Evolutionary conservation across 2,888 invertebrate genomes (phyloP), one percentile per base, ranked within the genome.

Genomic region (Caenorhabditis sp.): DNA sequence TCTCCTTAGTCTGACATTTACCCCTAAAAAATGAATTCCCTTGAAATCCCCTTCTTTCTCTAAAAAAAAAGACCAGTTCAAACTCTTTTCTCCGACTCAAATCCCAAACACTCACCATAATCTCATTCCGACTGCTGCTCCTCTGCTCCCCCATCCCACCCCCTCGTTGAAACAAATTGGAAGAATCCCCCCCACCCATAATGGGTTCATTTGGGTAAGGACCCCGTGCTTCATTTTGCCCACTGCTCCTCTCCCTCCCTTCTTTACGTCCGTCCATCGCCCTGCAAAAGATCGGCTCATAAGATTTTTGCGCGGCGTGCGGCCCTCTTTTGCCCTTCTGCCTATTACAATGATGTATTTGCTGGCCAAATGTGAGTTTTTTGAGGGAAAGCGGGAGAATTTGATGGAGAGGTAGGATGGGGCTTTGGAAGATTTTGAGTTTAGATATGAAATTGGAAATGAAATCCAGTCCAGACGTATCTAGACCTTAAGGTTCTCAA

Each of bases 161-260:
- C 15, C 18, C 50, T 47, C 37, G 32, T 22, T 62, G 28, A 62
- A 64, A 72, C 65, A 74, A 74, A 74, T 74, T 74, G 74, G 60
- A 67, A 65, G 53, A 11, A 20, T 37, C 47, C 26, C 26, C n/a
- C 18, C 13, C 37, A n/a, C 71, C 64, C 64, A 72, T 72, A 74
- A 67, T 74, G 65, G 74, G 74, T 67, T 74, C 74, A 72, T 72
- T 72, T 64, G 64, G 50, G 53, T 40, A 22, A 47, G 47, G 32
- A 26, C 37, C 35, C 51, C 28, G 26, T 28, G 9, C 47, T 58
- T 72, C 50, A 65, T 72, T 72, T 58, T 24, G 44, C 22, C 62
- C 47, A 55, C 50, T 5, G 15, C 47, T 37, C 47, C 18, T 51
- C 53, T 40, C 13, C 40, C 40, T 15, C 26, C n/a, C 47, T 37